Percentiles rank a stretch among this genome's conserved stretches.
phyloP scores from a whole-genome alignment of 2,888 invertebrate genomes.

The Diloba caeruleocephala region DNA sequence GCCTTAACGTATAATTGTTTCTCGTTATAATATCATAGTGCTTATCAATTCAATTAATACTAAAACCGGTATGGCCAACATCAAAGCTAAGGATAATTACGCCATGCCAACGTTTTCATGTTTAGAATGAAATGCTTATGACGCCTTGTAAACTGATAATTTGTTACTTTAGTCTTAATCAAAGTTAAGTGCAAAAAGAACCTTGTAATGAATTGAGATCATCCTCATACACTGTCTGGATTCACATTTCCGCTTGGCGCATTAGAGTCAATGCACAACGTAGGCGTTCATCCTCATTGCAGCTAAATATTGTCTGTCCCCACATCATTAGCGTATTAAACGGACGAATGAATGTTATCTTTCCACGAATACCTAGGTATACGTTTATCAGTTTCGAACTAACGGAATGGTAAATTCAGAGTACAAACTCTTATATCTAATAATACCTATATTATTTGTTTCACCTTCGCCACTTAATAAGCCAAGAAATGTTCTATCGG shows the following conservation, averaged over 20 bases:
- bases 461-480: too few relatives aligned
- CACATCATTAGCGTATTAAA: conserved; percentile 45
- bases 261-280: conserved; percentile 53
- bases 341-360: conserved; percentile 37
- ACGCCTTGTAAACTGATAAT: conserved; percentile 9
- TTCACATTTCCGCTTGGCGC: conserved; percentile 65
- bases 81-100: conserved; percentile 2
- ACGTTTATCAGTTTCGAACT: not conserved
- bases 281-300: conserved; percentile 82
- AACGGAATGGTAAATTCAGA: not conserved
- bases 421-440: too few relatives aligned
- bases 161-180: too few relatives aligned
- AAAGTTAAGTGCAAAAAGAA: conserved; percentile 18
- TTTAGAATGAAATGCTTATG: conserved; percentile 7
- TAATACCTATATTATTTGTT: too few relatives aligned
- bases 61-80: not conserved
- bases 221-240: conserved; percentile 59
- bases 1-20: too few relatives aligned
- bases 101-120: conserved; percentile 15
- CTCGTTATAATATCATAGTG: too few relatives aligned
- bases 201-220: conserved; percentile 47
- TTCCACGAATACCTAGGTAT: too few relatives aligned
- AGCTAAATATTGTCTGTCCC: conserved; percentile 59
- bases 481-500: too few relatives aligned
- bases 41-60: not conserved